Percentiles rank a stretch among this genome's conserved stretches.
Conservation (phyloP, 23 tunicate genomes). For the Phallusia fumigata region DNA sequence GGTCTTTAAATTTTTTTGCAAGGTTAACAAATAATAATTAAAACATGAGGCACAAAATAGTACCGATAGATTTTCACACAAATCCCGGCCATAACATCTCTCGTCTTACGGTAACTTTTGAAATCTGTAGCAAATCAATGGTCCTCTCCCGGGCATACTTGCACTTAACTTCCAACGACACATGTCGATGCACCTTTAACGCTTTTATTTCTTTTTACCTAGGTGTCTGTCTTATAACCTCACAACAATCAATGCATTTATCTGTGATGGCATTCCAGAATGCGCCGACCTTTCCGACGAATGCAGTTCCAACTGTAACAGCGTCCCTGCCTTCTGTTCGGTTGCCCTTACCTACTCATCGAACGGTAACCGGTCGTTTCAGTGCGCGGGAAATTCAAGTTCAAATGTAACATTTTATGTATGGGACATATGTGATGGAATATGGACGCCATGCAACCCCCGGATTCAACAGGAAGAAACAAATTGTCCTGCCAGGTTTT, state of each 20-base stretch:
- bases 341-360: not conserved
- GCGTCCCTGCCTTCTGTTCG: slow-evolving; percentile 11
- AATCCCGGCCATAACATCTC: too few relatives aligned
- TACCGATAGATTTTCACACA: too few relatives aligned
- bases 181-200: too few relatives aligned
- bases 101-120: too few relatives aligned
- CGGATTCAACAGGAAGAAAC: slow-evolving; percentile 34
- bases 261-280: slow-evolving; percentile 63
- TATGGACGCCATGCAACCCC: slow-evolving; percentile 29
- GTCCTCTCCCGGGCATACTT: too few relatives aligned
- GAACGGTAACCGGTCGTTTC: not conserved
- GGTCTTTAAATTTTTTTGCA: too few relatives aligned
- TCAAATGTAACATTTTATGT: slow-evolving; percentile 4
- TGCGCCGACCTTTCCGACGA: slow-evolving; percentile 67
- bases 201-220: too few relatives aligned
- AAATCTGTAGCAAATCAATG: too few relatives aligned
- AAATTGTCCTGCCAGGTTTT: slow-evolving; percentile 35
- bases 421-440: slow-evolving; percentile 41
- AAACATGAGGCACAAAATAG: too few relatives aligned
- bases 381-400: not conserved
- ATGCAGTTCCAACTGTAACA: slow-evolving; percentile 26
- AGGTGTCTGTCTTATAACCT: slow-evolving; percentile 22
- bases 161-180: too few relatives aligned
- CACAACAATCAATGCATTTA: slow-evolving; percentile 31
- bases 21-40: too few relatives aligned